These are phyloP conservation scores for Pinctada fucata DNA, from an alignment of 2,888 invertebrate genomes.

Conservation along the genomic window DNA sequence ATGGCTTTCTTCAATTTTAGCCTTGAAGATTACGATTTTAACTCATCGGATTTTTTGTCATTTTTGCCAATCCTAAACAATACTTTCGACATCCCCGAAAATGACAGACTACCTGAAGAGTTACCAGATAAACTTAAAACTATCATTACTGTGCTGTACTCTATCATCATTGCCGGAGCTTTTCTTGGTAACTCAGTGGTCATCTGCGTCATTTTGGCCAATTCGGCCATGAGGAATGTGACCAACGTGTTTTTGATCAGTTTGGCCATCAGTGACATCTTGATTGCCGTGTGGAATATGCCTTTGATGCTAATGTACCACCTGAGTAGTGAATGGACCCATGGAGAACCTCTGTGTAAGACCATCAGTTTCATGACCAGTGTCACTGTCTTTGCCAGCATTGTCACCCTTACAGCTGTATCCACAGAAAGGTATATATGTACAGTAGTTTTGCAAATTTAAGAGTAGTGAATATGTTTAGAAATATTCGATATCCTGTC, in stretches of 20 bases:
- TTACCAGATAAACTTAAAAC: slow-evolving; percentile 40
- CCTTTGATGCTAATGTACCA: slow-evolving; percentile 58
- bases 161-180: slow-evolving; percentile 53
- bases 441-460: too few species aligned
- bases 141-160: slow-evolving; percentile 51
- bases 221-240: slow-evolving; percentile 53
- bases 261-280: slow-evolving; percentile 62
- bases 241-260: slow-evolving; percentile 66
- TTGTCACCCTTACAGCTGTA: slow-evolving; percentile 61
- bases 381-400: slow-evolving; percentile 63
- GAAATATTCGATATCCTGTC: too few species aligned
- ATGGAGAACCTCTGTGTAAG: slow-evolving; percentile 62
- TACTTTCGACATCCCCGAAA: too few species aligned
- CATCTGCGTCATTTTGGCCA: slow-evolving; percentile 53
- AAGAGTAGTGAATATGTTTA: too few species aligned
- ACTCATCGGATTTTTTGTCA: too few species aligned
- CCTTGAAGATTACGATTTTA: too few species aligned
- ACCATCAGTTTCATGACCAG: slow-evolving; percentile 62
- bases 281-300: slow-evolving; percentile 61
- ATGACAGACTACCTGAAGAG: slow-evolving; percentile 38
- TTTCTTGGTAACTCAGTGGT: slow-evolving; percentile 59
- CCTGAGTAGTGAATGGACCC: slow-evolving; percentile 60
- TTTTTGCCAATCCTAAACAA: too few species aligned
- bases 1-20: too few species aligned
- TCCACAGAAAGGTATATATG: slow-evolving; percentile 63